Base-by-base conservation (phyloP, 2,888 invertebrate species). In the Dolichomitus sp. region DNA sequence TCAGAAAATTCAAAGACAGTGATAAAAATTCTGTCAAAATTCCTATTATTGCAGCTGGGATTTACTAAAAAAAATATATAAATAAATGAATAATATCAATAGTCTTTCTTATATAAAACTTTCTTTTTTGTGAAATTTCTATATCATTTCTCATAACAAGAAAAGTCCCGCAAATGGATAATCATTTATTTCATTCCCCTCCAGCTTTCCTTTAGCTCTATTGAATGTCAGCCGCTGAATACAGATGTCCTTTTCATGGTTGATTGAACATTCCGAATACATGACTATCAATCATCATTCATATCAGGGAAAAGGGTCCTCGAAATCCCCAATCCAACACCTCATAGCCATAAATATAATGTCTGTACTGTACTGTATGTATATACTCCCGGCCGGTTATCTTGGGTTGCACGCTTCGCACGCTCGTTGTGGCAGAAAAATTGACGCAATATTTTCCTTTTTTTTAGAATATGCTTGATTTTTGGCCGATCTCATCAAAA, bases 231-330 rank as follows among this genome's bases (percentile, higher is more conserved):
- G 19, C n/a, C 11, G 6, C n/a, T 12, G 65, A 69, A 70, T 76
- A 57, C 50, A 48, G 65, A 80, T 70, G 65, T 65, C 45, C 52
- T 48, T n/a, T 66, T 57, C 27, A 9, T 48, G 45, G 59, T 65
- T 57, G 80, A 75, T 80, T 75, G 57, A 70, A 80, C 54, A 52
- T 80, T 65, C 45, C 70, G 42, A 42, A 69, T 65, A 57, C 40
- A 48, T 33, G 63, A 50, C 65, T 66, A 76, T 65, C 65, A 65
- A 75, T 76, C 70, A 75, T 57, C 57, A 70, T 80, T 80, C 57
- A 19, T 66, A 69, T 63, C 69, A 63, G 48, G 74, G 48, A 19
- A 65, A 65, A 70, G 37, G 65, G 50, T 70, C 75, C 33, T 73
- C 68, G 52, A 61, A 69, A 74, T 69, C 12, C 54, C 27, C 27